Base-by-base conservation (phyloP, 1,140 invertebrate genomes). In the Mercenaria mercenaria region DNA sequence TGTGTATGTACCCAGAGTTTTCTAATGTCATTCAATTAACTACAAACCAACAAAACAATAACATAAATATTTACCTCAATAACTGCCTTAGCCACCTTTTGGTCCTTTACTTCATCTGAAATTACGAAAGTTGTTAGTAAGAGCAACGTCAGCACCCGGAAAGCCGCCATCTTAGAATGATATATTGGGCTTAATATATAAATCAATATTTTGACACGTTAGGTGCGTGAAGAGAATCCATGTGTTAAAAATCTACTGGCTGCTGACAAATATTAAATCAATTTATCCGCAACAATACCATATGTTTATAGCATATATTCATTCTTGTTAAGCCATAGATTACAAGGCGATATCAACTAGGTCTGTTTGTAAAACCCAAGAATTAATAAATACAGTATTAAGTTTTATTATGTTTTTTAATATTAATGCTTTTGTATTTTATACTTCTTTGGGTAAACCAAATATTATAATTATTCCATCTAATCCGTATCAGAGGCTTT, bases 81-180 rank as follows among this genome's bases (percentile, higher is more conserved):
- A 82, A 82, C 59, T 43, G 80, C 80, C 4, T 67, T 59, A n/a
- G 18, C 59, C n/a, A 82, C 59, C 0, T 37, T 23, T 50, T 52
- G 76, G 26, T 79, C 76, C 47, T 52, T 56, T 34, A 52, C 34
- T 43, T 41, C 18, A 15, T 82, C 61, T 20, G 15, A 82, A 47
- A 34, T 26, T 10, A 34, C 56, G 67, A 82, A 82, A 43, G 32
- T n/a, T 64, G 37, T 2, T 20, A 82, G 20, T 2, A 37, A 6
- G 18, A 82, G 23, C 80, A 82, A 82, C 80, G 80, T 82, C 80
- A 82, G 59, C 80, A 82, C 29, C 34, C 80, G 26, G 0, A 82
- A 0, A 34, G 56, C 59, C 15, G 8, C 80, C 59, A 67, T 82
- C 56, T 82, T 67, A 4, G 52, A 79, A 81, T 64, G 29, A 34